Percentiles rank a stretch among this genome's conserved stretches.
phyloP scores from a whole-genome alignment of 2,888 invertebrate species.

The Emesis castigata region DNA sequence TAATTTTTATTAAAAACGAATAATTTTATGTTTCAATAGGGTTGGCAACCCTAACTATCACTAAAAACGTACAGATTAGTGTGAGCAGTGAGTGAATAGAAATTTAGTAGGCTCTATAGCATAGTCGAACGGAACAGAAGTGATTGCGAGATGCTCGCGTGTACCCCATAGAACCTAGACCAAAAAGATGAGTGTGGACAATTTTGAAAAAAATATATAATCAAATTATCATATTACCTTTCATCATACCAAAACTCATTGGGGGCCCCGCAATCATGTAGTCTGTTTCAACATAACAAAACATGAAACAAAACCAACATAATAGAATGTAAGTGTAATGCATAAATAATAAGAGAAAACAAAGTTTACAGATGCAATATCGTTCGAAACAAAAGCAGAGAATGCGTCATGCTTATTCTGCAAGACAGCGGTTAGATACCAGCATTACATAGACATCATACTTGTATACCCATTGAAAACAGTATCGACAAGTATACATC shows the following conservation, averaged over 20 bases:
- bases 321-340: slow-evolving; percentile 91
- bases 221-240: slow-evolving; percentile 91
- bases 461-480: neutral
- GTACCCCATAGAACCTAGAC: slow-evolving; percentile 75
- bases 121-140: slow-evolving; percentile 71
- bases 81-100: slow-evolving; percentile 76
- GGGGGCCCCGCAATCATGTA: slow-evolving; percentile 94
- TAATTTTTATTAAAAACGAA: no score
- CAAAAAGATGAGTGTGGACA: slow-evolving; percentile 78
- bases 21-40: no score
- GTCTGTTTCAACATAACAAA: slow-evolving; percentile 91
- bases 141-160: slow-evolving; percentile 76
- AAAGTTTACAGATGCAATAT: slow-evolving; percentile 79
- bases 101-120: slow-evolving; percentile 79
- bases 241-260: slow-evolving; percentile 96
- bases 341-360: slow-evolving; percentile 76
- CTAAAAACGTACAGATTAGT: slow-evolving; percentile 72
- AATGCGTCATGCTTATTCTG: slow-evolving; percentile 81
- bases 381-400: slow-evolving; percentile 77
- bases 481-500: neutral
- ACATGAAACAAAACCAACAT: slow-evolving; percentile 92
- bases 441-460: slow-evolving; percentile 74
- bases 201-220: slow-evolving; percentile 79
- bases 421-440: slow-evolving; percentile 80
- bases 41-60: slow-evolving; percentile 55